Evolutionary conservation across 2,888 invertebrate species (phyloP), one percentile per base, ranked within the genome.

Genomic region (Linnaemya tessellans): DNA sequence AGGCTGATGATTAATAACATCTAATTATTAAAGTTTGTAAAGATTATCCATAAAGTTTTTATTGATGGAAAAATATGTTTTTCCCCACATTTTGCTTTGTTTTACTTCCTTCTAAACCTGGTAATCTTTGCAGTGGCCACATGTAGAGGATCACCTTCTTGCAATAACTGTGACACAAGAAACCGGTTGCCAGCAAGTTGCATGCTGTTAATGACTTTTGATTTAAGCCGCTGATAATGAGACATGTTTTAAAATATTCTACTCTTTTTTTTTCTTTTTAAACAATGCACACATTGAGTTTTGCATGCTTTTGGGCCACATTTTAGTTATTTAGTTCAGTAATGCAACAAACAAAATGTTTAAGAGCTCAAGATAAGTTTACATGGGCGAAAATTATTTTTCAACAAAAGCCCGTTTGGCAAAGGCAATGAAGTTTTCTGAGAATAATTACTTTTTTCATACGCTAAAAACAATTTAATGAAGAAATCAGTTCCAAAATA

Each of bases 171-270:
- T 80, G 70, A n/a, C 67, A 73, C 58, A 25, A 51, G 30, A 65
- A 84, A 84, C 84, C 77, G 80, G 84, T 84, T 79, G 51, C 20
- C 46, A n/a, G 41, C 20, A 49, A 51, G 60, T 79, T 70, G 62
- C 62, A 79, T 62, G 62, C 62, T 71, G 56, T 65, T 64, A 64
- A 46, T 77, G 77, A 35, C 46, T 68, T 79, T 49, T 64, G 68
- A 74, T 74, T 70, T 79, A 22, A 71, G 22, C 56, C 62, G 68
- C 46, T 79, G 46, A 43, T 51, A 65, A 71, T 77, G 71, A 51
- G 74, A 65, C 84, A 77, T 46, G 75, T 75, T 80, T 77, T 20
- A 64, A 62, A 22, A 30, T 58, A 58, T 51, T 68, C 30, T 15
- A 49, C 58, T 77, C 56, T 67, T 22, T 43, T 18, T 25, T 67